Evolutionary conservation across 2,888 invertebrate species (phyloP), one percentile per base, ranked within the genome.

Genomic region (Eilema caniola): DNA sequence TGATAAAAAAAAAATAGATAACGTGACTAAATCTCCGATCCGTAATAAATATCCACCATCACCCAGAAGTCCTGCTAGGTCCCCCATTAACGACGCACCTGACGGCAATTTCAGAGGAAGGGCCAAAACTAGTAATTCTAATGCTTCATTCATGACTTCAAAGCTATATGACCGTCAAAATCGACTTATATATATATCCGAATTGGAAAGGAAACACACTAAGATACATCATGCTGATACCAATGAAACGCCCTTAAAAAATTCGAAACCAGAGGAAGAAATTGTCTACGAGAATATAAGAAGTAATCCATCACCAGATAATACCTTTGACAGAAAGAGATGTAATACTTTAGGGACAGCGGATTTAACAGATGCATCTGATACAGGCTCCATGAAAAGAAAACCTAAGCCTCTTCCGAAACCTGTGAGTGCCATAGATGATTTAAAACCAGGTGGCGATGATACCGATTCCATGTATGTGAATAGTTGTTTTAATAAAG

Each of bases 371-470:
- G 66, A 68, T 28, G 33, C 8, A 0, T 63, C 28, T 16, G 70
- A 73, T 41, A 62, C 71, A 16, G 67, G 65, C 67, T 24, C 63
- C 28, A 56, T 81, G 14, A 88, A 85, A 77, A 88, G 83, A 60
- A 88, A 73, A 78, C 88, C 87, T 25, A 78, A 78, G 33, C 84
- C 85, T 16, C 47, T 80, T 60, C 85, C 83, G 4, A 89, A 85
- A 77, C 87, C 87, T 5, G 61, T 24, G 37, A 33, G 28, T 14
- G 41, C 59, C n/a, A 64, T 70, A 2, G 56, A 62, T 61, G 78
- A 70, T 3, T 2, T 61, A 5, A 65, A 66, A n/a, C 69, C 47
- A 60, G 53, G 61, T 10, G 72, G 75, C 3, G 65, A 77, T 16
- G 14, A 69, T 3, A 14, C 24, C 47, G 80, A 80, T 5, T 37